Conservation (phyloP, 2,888 invertebrate species). For the Phyllotreta striolata region DNA sequence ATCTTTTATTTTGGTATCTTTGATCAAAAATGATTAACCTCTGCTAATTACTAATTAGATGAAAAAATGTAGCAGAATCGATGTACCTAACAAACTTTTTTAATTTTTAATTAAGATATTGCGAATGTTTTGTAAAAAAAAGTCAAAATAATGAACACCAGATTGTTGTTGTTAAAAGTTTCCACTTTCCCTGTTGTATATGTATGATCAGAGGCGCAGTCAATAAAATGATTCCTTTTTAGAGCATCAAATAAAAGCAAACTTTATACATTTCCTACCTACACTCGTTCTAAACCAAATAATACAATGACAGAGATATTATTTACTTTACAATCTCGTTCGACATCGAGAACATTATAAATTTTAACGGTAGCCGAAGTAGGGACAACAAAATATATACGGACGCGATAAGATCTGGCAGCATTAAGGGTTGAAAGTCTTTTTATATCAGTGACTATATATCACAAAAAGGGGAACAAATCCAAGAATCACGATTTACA, state of each 20-base stretch:
- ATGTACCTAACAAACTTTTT: too few species aligned
- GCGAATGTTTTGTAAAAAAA: too few species aligned
- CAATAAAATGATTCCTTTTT: neutral
- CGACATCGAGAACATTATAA: constrained; percentile 4
- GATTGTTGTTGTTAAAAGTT: too few species aligned
- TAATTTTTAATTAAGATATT: too few species aligned
- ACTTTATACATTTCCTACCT: neutral
- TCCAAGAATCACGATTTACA: constrained; percentile 7
- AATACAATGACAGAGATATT: constrained; percentile 8
- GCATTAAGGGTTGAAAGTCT: constrained; percentile 26
- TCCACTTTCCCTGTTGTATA: too few species aligned
- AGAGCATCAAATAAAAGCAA: neutral
- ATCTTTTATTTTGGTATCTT: too few species aligned
- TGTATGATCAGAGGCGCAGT: too few species aligned
- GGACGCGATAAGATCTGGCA: constrained; percentile 19
- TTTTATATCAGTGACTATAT: constrained; percentile 20
- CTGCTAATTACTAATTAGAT: too few species aligned
- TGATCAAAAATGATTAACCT: too few species aligned
- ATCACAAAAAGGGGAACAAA: constrained; percentile 17
- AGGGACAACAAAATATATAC: constrained; percentile 8
- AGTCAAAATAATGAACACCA: too few species aligned
- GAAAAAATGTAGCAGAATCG: too few species aligned
- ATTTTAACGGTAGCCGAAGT: neutral
- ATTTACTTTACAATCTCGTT: constrained; percentile 6
- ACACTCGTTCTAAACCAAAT: neutral